Percentiles rank a stretch among this genome's conserved stretches.
Conservation (phyloP, 2,113 vertebrate genomes). For the Melanocharis versteri region DNA sequence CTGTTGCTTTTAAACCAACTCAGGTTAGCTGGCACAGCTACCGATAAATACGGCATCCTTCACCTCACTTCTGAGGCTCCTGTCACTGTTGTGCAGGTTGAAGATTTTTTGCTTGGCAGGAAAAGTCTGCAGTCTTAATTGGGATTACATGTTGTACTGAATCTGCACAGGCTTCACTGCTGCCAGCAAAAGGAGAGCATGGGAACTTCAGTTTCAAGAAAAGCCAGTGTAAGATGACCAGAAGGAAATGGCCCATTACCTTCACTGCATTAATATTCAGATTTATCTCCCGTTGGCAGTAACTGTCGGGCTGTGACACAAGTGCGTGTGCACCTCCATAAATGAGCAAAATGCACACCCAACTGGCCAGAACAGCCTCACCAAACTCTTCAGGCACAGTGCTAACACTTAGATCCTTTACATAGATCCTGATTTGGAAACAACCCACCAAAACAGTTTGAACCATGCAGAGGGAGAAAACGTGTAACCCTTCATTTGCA, state of each 20-base stretch:
- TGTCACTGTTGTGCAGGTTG: neutral
- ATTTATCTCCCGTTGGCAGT: neutral
- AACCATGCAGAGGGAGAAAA: neutral
- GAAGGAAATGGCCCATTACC: neutral
- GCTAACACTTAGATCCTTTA: neutral
- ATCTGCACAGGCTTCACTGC: neutral
- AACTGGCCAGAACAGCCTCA: neutral
- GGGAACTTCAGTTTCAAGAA: neutral
- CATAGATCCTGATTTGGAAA: neutral
- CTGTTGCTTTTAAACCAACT: neutral
- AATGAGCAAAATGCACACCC: neutral
- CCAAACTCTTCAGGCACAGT: neutral
- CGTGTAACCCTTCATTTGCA: neutral
- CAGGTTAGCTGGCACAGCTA: neutral
- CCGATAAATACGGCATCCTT: neutral
- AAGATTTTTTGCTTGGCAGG: neutral
- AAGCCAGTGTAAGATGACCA: neutral
- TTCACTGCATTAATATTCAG: neutral
- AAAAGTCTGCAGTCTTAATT: neutral
- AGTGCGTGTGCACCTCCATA: neutral
- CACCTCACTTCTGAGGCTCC: neutral
- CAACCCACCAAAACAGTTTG: neutral
- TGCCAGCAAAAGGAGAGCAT: neutral
- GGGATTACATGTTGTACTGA: neutral
- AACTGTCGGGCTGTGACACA: neutral